phyloP scores from a whole-genome alignment of 2,888 invertebrate species.

The Anagyrus pseudococci region DNA sequence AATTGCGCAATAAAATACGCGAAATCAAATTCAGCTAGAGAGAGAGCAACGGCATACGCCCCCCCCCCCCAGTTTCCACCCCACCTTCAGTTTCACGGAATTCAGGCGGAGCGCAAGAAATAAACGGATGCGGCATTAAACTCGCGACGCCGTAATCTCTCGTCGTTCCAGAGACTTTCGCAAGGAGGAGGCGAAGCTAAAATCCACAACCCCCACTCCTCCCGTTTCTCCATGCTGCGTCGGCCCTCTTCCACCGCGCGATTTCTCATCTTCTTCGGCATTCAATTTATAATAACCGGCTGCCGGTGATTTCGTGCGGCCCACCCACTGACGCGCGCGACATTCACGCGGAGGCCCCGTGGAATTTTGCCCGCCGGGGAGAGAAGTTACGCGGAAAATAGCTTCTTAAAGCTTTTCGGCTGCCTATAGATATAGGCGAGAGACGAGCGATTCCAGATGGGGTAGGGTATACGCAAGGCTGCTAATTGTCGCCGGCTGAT shows the following conservation, averaged over 20 bases:
- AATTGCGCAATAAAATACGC: too few species aligned
- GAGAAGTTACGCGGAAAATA: constrained; percentile 54
- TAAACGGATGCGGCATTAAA: constrained; percentile 6
- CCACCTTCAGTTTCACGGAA: neutral
- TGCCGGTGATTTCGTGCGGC: constrained; percentile 46
- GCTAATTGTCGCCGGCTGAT: constrained; percentile 34
- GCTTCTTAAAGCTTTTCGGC: constrained; percentile 41
- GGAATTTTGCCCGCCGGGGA: constrained; percentile 39
- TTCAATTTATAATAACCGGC: constrained; percentile 52
- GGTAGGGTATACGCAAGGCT: constrained; percentile 1
- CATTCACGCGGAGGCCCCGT: constrained; percentile 24
- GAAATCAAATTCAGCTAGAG: too few species aligned
- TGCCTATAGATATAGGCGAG: constrained; percentile 2
- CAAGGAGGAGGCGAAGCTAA: constrained; percentile 19
- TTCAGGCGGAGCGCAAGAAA: neutral
- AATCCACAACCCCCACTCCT: constrained; percentile 41
- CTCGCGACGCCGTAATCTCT: too few species aligned
- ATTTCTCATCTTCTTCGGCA: constrained; percentile 51
- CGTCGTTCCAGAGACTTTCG: constrained; percentile 8
- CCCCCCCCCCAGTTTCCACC: too few species aligned
- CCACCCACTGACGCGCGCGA: constrained; percentile 24
- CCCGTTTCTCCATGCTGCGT: constrained; percentile 38
- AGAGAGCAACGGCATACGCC: too few species aligned
- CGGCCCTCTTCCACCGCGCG: constrained; percentile 28
- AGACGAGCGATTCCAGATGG: too few species aligned